These are phyloP conservation scores for Vidua chalybeata DNA, from an alignment of 2,113 vertebrate species.

Conservation along the genomic window DNA sequence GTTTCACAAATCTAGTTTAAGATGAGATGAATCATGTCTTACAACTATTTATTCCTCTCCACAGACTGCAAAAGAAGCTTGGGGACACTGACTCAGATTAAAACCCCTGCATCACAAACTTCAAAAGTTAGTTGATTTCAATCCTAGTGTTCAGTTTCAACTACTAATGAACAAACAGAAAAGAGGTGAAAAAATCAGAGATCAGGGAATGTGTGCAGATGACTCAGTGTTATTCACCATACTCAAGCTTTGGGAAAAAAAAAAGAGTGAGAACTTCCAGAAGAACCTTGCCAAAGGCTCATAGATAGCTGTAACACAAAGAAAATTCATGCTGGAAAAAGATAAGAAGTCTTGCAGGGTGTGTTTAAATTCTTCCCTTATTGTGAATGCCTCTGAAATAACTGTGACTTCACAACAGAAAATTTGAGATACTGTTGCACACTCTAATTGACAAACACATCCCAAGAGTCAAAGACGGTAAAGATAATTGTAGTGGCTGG, in stretches of 20 bases:
- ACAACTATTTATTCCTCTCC: slow-evolving; percentile 19
- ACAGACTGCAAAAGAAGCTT: slow-evolving; percentile 18
- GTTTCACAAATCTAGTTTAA: slow-evolving; percentile 50
- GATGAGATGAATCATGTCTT: slow-evolving; percentile 53
- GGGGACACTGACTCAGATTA: slow-evolving; percentile 50
- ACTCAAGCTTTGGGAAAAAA: neutral
- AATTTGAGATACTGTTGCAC: neutral
- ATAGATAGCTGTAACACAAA: neutral
- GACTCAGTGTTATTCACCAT: neutral
- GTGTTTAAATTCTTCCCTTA: neutral
- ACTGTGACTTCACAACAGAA: neutral
- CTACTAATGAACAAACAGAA: neutral
- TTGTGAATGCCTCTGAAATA: neutral
- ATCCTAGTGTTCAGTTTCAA: neutral
- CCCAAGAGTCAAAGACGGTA: neutral
- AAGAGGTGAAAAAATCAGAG: neutral
- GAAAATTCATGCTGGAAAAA: neutral
- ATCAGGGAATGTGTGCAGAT: neutral
- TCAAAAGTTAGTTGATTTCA: slow-evolving; percentile 21
- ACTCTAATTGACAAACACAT: neutral
- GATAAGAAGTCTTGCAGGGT: neutral
- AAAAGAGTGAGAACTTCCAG: neutral
- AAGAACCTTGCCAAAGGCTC: slow-evolving; percentile 1
- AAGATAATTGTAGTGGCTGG: neutral
- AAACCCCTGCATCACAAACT: slow-evolving; percentile 21